phyloP scores from a whole-genome alignment of 2,888 invertebrate genomes.

The Apodemia hepburni region DNA sequence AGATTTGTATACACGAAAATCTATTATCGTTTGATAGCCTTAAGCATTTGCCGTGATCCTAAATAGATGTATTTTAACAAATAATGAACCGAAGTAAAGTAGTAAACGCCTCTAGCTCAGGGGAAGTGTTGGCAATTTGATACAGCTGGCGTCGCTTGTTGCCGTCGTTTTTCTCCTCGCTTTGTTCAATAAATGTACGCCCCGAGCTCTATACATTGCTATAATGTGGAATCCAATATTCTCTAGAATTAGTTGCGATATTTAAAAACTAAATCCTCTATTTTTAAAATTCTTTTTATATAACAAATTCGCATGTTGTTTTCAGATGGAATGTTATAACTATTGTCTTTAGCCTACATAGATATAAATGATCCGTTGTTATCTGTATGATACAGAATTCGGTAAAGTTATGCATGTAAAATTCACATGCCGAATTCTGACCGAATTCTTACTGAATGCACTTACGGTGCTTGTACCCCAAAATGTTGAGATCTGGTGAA shows the following conservation, averaged over 20 bases:
- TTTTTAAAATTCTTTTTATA: not conserved
- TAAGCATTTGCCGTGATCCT: conserved; percentile 22
- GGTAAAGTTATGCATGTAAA: no score
- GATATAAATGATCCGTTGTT: no score
- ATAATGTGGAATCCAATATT: conserved; percentile 32
- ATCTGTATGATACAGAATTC: no score
- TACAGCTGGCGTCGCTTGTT: conserved; percentile 65
- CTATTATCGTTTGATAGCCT: not conserved
- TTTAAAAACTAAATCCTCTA: not conserved
- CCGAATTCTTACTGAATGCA: no score
- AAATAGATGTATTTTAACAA: conserved; percentile 60
- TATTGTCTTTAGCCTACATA: no score
- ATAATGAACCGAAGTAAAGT: conserved; percentile 65
- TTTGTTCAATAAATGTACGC: conserved; percentile 35
- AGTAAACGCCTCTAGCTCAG: conserved; percentile 55
- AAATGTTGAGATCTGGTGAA: no score
- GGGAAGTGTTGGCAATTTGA: conserved; percentile 65
- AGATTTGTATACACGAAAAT: not conserved
- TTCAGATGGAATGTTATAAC: not conserved
- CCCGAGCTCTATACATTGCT: conserved; percentile 52
- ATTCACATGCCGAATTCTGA: no score
- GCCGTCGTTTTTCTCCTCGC: conserved; percentile 61
- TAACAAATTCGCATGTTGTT: not conserved
- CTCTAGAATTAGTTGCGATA: conserved; percentile 9
- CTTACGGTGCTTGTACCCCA: no score